A percentile compares a stretch with the other conserved stretches of the same genome.
phyloP scores from a whole-genome alignment of 2,797 vertebrate species.

The Sebastes nivosus region DNA sequence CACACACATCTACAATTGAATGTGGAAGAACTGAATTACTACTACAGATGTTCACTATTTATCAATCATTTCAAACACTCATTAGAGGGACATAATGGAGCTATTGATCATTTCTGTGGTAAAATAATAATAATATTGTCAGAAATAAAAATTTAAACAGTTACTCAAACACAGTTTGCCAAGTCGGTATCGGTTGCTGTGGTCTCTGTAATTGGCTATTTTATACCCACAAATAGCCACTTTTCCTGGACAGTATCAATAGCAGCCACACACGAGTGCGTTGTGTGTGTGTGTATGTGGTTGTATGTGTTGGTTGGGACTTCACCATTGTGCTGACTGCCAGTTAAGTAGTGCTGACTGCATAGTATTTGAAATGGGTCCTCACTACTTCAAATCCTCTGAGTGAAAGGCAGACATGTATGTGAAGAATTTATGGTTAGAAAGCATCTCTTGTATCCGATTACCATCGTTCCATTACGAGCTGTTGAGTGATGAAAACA shows the following conservation, averaged over 20 bases:
- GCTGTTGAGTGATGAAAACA: slow-evolving; percentile 36
- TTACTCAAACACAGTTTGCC: not conserved
- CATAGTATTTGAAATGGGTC: not conserved
- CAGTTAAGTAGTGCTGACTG: slow-evolving; percentile 23
- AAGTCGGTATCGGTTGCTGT: slow-evolving; percentile 18
- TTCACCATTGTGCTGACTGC: not conserved
- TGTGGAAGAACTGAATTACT: not conserved
- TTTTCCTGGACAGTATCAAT: slow-evolving; percentile 25
- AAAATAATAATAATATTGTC: slow-evolving; percentile 40
- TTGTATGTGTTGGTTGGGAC: not conserved
- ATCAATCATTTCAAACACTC: slow-evolving; percentile 18
- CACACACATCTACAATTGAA: slow-evolving; percentile 2
- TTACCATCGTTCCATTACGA: slow-evolving; percentile 28
- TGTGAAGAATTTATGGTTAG: slow-evolving; percentile 17
- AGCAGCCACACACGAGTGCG: slow-evolving; percentile 1
- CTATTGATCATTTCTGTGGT: slow-evolving; percentile 34
- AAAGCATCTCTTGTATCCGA: slow-evolving; percentile 14
- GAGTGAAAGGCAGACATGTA: not conserved
- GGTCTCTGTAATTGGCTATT: slow-evolving; percentile 36
- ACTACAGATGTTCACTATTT: slow-evolving; percentile 21
- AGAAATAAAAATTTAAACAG: not conserved
- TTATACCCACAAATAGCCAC: slow-evolving; percentile 10
- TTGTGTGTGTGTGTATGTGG: not conserved
- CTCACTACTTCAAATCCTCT: not conserved
- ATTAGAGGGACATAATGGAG: slow-evolving; percentile 7